These are phyloP conservation scores for Boleophthalmus pectinirostris DNA, from an alignment of 2,113 vertebrate species.

Conservation along the genomic window DNA sequence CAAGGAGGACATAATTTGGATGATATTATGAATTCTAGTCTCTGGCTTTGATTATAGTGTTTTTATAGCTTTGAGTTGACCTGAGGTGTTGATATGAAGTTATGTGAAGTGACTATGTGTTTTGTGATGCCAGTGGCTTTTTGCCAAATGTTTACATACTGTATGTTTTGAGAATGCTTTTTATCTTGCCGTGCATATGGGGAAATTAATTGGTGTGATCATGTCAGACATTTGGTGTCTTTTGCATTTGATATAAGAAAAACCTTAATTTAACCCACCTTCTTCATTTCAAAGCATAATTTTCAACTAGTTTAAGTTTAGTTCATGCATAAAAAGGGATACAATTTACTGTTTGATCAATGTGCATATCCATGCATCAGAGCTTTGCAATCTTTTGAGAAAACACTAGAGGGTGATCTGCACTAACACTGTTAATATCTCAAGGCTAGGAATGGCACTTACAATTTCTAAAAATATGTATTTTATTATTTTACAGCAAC, in stretches of 20 bases:
- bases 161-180: too few species aligned
- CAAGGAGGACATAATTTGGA: neutral
- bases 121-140: too few species aligned
- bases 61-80: too few species aligned
- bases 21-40: too few species aligned
- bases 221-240: too few species aligned
- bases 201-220: too few species aligned
- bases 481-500: neutral
- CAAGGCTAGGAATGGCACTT: neutral
- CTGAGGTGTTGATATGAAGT: neutral
- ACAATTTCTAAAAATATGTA: neutral
- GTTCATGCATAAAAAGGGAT: neutral
- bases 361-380: slow-evolving; percentile 14
- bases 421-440: slow-evolving; percentile 19
- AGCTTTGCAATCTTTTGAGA: slow-evolving; percentile 14
- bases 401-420: slow-evolving; percentile 56
- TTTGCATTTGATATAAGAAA: too few species aligned
- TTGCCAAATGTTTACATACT: too few species aligned
- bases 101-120: too few species aligned
- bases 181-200: too few species aligned
- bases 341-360: neutral
- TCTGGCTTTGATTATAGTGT: neutral
- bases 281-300: too few species aligned
- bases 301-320: neutral
- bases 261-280: too few species aligned